These are phyloP conservation scores for Schizopygopsis malacanthus DNA, from an alignment of 2,797 vertebrate species.

Conservation along the genomic window DNA sequence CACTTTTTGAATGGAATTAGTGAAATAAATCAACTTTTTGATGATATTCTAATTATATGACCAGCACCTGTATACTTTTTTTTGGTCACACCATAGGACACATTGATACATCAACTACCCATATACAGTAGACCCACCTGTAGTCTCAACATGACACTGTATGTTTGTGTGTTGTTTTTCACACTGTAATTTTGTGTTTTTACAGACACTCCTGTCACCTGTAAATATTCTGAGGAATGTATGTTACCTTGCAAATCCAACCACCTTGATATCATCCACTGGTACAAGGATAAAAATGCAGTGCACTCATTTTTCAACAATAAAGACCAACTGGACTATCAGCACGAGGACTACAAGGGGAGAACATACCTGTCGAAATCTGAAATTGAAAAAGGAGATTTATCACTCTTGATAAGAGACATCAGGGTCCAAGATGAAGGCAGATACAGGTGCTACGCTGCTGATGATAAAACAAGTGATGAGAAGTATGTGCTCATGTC, in stretches of 20 bases:
- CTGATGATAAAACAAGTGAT: constrained; percentile 38
- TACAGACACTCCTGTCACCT: constrained; percentile 52
- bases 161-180: neutral
- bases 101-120: too few relatives aligned
- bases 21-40: too few relatives aligned
- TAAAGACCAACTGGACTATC: constrained; percentile 61
- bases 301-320: constrained; percentile 71
- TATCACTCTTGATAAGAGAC: constrained; percentile 72
- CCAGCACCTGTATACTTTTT: too few relatives aligned
- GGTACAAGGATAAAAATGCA: neutral
- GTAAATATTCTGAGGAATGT: constrained; percentile 51
- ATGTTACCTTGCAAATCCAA: constrained; percentile 55
- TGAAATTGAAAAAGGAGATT: constrained; percentile 73
- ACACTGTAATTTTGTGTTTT: neutral
- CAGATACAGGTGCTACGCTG: constrained; percentile 75
- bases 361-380: constrained; percentile 68
- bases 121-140: neutral
- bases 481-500: constrained; percentile 43
- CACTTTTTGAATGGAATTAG: too few relatives aligned
- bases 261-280: constrained; percentile 61
- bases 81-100: too few relatives aligned
- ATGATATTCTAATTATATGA: too few relatives aligned
- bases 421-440: constrained; percentile 69
- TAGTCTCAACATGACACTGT: neutral
- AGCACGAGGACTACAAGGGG: constrained; percentile 63